Conservation (phyloP, 2,888 invertebrate genomes). For the Mythimna loreyi region DNA sequence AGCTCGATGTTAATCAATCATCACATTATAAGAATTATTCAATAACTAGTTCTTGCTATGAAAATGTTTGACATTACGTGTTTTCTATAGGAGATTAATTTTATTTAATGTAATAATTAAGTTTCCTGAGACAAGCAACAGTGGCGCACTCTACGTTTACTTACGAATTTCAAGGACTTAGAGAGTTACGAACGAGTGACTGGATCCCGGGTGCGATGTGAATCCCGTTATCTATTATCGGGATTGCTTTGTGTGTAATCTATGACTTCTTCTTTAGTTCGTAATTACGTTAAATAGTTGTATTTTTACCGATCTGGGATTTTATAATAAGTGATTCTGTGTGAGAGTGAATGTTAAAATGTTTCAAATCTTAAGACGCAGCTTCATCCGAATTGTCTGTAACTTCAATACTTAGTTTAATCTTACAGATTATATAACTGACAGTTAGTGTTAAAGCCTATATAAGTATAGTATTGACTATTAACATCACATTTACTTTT, state of each 20-base stretch:
- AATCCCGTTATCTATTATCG: slow-evolving; percentile 9
- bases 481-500: slow-evolving; percentile 1
- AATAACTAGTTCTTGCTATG: slow-evolving; percentile 34
- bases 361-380: slow-evolving; percentile 33
- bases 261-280: slow-evolving; percentile 32
- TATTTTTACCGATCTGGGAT: slow-evolving; percentile 60
- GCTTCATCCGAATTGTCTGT: slow-evolving; percentile 19
- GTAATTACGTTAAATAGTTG: slow-evolving; percentile 59
- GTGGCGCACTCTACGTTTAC: slow-evolving; percentile 34
- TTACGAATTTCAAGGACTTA: slow-evolving; percentile 46
- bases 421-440: neutral
- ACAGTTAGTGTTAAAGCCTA: neutral
- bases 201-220: slow-evolving; percentile 25
- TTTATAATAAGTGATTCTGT: slow-evolving; percentile 34
- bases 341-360: neutral
- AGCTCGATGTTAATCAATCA: neutral
- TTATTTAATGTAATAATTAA: slow-evolving; percentile 35
- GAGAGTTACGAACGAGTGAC: slow-evolving; percentile 8
- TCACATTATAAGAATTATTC: slow-evolving; percentile 11
- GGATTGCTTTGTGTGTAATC: slow-evolving; percentile 35
- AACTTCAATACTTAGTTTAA: neutral
- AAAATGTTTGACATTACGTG: slow-evolving; percentile 38
- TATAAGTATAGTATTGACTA: neutral
- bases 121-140: slow-evolving; percentile 25
- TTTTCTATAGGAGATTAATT: slow-evolving; percentile 32